A percentile compares a stretch with the other conserved stretches of the same genome.
phyloP scores from a whole-genome alignment of 1,140 invertebrate genomes.

The Patella vulgata region DNA sequence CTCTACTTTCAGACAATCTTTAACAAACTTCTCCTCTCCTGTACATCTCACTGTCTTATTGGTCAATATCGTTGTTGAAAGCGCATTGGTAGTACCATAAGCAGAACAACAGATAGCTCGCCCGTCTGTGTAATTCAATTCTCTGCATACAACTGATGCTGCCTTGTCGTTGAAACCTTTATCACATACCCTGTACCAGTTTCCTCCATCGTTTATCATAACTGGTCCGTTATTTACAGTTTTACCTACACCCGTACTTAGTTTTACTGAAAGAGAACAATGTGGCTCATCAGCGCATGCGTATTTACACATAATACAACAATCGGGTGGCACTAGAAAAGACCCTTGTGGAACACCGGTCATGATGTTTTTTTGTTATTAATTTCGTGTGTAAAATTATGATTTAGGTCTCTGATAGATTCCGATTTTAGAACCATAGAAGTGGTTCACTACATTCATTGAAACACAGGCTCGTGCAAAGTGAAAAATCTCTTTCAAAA shows the following conservation, averaged over 20 bases:
- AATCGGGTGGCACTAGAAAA: too few relatives aligned
- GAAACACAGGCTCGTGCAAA: too few relatives aligned
- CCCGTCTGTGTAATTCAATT: conserved; percentile 44
- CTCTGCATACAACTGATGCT: conserved; percentile 43
- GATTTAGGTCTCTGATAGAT: too few relatives aligned
- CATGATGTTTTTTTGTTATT: too few relatives aligned
- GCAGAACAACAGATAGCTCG: conserved; percentile 45
- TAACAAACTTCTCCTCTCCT: conserved; percentile 29
- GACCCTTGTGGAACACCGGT: not conserved
- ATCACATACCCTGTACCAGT: conserved; percentile 46
- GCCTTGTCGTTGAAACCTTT: conserved; percentile 44
- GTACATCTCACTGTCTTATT: conserved; percentile 41
- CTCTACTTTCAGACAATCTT: conserved; percentile 35
- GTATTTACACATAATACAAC: too few relatives aligned
- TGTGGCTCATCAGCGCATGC: too few relatives aligned
- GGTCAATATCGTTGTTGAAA: conserved; percentile 8
- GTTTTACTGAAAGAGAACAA: conserved; percentile 38
- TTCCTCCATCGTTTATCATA: conserved; percentile 30
- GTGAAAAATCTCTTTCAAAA: too few relatives aligned
- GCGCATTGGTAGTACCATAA: conserved; percentile 21
- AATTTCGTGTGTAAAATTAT: too few relatives aligned
- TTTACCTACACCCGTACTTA: conserved; percentile 34
- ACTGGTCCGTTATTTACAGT: conserved; percentile 38
- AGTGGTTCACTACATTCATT: too few relatives aligned
- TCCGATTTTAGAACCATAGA: too few relatives aligned